Percentiles rank a stretch among this genome's conserved stretches.
These are phyloP conservation scores for Sebastes minor DNA, from an alignment of 2,797 vertebrate species.

Conservation along the genomic window DNA sequence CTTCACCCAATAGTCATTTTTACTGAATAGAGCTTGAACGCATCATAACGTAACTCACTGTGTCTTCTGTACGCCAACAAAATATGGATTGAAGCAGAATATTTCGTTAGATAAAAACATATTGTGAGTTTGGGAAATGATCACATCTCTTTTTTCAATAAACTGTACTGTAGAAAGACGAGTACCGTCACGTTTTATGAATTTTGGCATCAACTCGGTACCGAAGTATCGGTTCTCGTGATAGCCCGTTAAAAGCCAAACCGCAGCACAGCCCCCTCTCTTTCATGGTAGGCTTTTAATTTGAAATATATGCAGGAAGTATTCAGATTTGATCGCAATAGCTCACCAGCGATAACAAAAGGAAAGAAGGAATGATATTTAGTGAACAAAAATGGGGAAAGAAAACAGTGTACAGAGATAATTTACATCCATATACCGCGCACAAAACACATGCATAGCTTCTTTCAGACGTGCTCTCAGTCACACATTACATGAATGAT, in stretches of 20 bases:
- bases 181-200: too few species aligned
- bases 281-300: neutral
- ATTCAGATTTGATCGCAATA: neutral
- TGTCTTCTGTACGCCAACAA: too few species aligned
- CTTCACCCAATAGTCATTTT: too few species aligned
- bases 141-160: too few species aligned
- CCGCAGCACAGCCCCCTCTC: neutral
- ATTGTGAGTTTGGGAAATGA: fast-evolving
- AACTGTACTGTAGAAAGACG: too few species aligned
- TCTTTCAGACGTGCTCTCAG: neutral
- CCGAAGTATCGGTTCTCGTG: too few species aligned
- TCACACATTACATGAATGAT: neutral
- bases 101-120: too few species aligned
- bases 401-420: neutral
- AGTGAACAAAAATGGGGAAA: neutral
- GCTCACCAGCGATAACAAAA: neutral
- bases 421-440: neutral
- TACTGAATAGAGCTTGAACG: too few species aligned
- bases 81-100: too few species aligned
- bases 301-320: neutral
- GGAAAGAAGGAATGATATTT: neutral
- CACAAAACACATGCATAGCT: neutral
- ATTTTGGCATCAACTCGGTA: too few species aligned
- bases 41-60: too few species aligned
- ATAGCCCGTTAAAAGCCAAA: fast-evolving